A percentile compares a stretch with the other conserved stretches of the same genome.
Conservation (phyloP, 2,888 invertebrate species). For the Drosophila neutralis region DNA sequence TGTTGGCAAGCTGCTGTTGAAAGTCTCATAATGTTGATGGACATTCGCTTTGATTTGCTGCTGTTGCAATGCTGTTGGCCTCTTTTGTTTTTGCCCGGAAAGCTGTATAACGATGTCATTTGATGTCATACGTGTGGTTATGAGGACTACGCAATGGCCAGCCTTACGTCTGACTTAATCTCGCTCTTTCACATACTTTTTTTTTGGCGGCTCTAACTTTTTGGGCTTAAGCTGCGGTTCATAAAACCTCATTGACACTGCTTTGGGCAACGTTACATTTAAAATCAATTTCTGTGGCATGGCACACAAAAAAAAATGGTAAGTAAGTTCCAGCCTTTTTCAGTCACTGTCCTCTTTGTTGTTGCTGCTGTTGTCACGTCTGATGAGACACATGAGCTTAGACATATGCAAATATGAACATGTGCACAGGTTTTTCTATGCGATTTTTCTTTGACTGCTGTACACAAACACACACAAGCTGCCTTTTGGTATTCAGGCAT, state of each 20-base stretch:
- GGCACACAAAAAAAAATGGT: conserved; percentile 22
- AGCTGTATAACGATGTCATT: conserved; percentile 74
- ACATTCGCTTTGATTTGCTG: conserved; percentile 78
- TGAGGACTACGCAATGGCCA: conserved; percentile 47
- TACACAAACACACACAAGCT: conserved; percentile 23
- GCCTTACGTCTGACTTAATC: conserved; percentile 47
- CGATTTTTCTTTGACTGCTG: conserved; percentile 24
- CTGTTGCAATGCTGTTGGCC: conserved; percentile 34
- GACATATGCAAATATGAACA: conserved; percentile 58
- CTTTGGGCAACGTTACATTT: conserved; percentile 65
- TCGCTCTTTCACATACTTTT: conserved; percentile 33
- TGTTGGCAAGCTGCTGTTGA: conserved; percentile 47
- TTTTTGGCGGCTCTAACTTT: conserved; percentile 22
- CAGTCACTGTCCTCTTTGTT: conserved; percentile 25
- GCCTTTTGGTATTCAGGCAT: conserved; percentile 49
- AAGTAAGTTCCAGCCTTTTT: conserved; percentile 10
- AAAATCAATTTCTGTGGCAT: conserved; percentile 70
- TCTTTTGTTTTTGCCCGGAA: conserved; percentile 53
- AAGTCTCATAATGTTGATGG: conserved; percentile 78
- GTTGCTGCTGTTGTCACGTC: conserved; percentile 31
- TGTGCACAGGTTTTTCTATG: conserved; percentile 38
- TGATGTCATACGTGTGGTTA: conserved; percentile 68
- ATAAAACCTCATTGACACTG: conserved; percentile 57
- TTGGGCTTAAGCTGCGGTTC: conserved; percentile 51
- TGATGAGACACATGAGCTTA: conserved; percentile 44